Conservation (phyloP, 2,888 invertebrate species). For the Stenoptilia bipunctidactyla region DNA sequence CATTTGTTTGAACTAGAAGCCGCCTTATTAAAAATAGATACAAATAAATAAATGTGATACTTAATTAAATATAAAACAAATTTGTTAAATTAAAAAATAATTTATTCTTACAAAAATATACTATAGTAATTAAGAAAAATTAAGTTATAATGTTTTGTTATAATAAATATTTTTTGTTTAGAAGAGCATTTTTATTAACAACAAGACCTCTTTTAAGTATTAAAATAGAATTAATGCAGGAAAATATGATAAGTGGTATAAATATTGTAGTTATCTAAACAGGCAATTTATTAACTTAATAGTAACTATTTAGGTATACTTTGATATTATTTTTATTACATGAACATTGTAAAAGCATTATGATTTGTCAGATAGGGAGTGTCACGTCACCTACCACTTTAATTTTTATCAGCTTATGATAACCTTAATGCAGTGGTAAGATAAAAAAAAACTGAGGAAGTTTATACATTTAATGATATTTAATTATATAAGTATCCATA, state of each 20-base stretch:
- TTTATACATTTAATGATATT: constrained; percentile 16
- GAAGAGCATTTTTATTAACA: no score
- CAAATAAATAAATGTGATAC: not conserved
- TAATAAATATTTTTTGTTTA: no score
- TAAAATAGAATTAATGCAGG: no score
- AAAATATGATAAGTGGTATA: no score
- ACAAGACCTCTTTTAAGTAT: no score
- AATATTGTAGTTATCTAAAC: no score
- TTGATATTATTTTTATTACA: constrained; percentile 3
- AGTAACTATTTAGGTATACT: not conserved
- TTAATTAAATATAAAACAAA: not conserved
- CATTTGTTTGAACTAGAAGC: constrained; percentile 83
- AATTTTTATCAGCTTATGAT: constrained; percentile 53
- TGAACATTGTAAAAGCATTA: constrained; percentile 21
- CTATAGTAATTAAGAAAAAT: constrained; percentile 25
- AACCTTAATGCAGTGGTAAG: constrained; percentile 61
- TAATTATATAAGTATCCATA: no score
- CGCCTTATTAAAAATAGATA: constrained; percentile 21
- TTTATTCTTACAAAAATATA: not conserved
- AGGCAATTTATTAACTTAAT: no score
- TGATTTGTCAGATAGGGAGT: constrained; percentile 55
- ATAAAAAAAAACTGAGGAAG: constrained; percentile 47
- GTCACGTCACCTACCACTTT: constrained; percentile 53
- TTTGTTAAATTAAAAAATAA: not conserved
- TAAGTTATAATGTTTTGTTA: not conserved